These are phyloP conservation scores for Bergia sp. DNA, from an alignment of 92 coral and sea anemone species.

Conservation along the genomic window DNA sequence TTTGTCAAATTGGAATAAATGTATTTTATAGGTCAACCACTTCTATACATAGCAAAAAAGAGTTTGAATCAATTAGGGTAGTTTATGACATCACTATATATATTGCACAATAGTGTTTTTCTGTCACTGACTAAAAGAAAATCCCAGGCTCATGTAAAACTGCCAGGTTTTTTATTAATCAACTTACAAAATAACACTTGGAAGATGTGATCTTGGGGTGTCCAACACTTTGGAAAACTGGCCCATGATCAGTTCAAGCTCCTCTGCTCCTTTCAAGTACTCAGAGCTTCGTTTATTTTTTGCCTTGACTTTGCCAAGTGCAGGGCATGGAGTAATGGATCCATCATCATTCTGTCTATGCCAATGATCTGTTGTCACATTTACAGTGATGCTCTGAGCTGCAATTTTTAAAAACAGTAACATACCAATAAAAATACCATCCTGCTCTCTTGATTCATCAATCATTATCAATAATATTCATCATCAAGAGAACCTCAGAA, in stretches of 20 bases:
- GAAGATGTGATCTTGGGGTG: slow-evolving; percentile 60
- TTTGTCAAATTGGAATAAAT: too few species aligned
- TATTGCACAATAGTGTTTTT: too few species aligned
- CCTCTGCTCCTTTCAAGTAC: slow-evolving; percentile 59
- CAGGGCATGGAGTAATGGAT: slow-evolving; percentile 55
- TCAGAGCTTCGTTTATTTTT: slow-evolving; percentile 50
- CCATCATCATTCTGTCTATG: slow-evolving; percentile 77
- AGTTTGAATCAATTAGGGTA: too few species aligned
- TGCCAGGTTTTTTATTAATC: not conserved
- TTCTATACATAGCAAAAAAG: too few species aligned
- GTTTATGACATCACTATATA: too few species aligned
- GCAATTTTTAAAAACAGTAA: not conserved
- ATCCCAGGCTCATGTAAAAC: not conserved
- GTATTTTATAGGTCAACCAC: too few species aligned
- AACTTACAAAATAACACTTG: slow-evolving; percentile 64
- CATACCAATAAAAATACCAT: not conserved
- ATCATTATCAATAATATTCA: not conserved
- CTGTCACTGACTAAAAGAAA: too few species aligned
- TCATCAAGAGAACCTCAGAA: not conserved
- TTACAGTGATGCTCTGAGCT: slow-evolving; percentile 62
- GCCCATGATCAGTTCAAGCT: slow-evolving; percentile 75
- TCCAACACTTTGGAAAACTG: slow-evolving; percentile 64
- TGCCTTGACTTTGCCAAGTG: slow-evolving; percentile 25
- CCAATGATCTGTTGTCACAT: slow-evolving; percentile 70
- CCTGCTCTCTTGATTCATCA: too few species aligned